phyloP scores from a whole-genome alignment of 2,888 invertebrate genomes.

The Cynaeus angustus region DNA sequence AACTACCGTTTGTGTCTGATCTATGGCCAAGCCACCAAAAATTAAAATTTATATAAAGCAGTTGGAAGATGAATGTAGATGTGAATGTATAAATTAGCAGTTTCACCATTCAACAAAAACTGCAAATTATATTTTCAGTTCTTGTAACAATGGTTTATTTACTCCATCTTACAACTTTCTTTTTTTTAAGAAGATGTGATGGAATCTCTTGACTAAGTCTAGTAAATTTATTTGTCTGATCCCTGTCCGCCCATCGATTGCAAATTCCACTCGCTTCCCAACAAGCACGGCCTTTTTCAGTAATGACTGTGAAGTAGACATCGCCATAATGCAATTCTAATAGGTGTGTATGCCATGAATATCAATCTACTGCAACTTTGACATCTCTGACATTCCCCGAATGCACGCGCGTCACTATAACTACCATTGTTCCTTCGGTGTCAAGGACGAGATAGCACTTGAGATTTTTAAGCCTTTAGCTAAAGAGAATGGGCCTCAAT shows the following conservation, averaged over 20 bases:
- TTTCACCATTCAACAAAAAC: too few relatives aligned
- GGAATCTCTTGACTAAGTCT: conserved; percentile 4
- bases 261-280: conserved; percentile 50
- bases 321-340: conserved; percentile 55
- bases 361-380: conserved; percentile 61
- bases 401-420: conserved; percentile 59
- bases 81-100: too few relatives aligned
- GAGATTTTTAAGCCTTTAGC: too few relatives aligned
- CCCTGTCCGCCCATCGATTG: conserved; percentile 29
- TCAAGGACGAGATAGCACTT: conserved; percentile 29
- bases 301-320: conserved; percentile 54
- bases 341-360: conserved; percentile 52
- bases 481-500: too few relatives aligned
- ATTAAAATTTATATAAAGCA: too few relatives aligned
- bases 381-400: conserved; percentile 61
- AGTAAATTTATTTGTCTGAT: conserved; percentile 24
- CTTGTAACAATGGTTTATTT: background rate
- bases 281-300: conserved; percentile 50
- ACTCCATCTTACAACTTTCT: conserved; percentile 6
- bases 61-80: too few relatives aligned
- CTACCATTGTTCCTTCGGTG: conserved; percentile 35
- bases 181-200: conserved; percentile 1
- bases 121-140: background rate
- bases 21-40: too few relatives aligned
- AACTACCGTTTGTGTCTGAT: too few relatives aligned